Evolutionary conservation across 2,888 invertebrate genomes (phyloP).

Genomic region (Philonicus albiceps): DNA sequence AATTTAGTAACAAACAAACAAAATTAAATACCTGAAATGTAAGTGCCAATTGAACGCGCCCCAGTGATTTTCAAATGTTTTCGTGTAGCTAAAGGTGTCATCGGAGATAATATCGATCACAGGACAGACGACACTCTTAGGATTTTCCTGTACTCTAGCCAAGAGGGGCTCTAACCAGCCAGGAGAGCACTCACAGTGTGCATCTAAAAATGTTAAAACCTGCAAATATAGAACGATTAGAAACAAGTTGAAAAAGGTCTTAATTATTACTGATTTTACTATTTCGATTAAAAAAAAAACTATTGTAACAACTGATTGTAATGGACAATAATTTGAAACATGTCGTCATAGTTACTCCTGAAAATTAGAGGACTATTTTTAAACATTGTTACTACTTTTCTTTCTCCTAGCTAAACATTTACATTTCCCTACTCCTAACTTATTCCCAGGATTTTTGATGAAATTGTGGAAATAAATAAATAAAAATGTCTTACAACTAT

Average conservation of each 20-base stretch:
- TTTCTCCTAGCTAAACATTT: too few species aligned
- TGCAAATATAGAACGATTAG: background rate
- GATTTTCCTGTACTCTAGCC: slow-evolving; percentile 64
- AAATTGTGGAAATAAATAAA: too few species aligned
- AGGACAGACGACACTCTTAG: slow-evolving; percentile 65
- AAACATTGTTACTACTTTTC: too few species aligned
- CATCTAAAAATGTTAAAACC: slow-evolving; percentile 90
- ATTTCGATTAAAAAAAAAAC: too few species aligned
- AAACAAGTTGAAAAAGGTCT: background rate
- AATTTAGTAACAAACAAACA: background rate
- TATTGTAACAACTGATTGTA: too few species aligned
- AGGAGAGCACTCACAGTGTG: slow-evolving; percentile 91
- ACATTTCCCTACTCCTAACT: too few species aligned
- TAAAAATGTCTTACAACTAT: too few species aligned
- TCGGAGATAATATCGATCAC: slow-evolving; percentile 95
- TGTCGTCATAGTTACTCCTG: too few species aligned
- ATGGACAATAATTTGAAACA: too few species aligned
- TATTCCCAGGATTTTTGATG: too few species aligned
- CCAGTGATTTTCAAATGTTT: slow-evolving; percentile 91
- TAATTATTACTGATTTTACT: too few species aligned
- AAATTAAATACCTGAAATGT: slow-evolving; percentile 71
- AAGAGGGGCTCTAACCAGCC: slow-evolving; percentile 84
- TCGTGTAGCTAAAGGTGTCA: slow-evolving; percentile 93
- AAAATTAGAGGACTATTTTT: too few species aligned
- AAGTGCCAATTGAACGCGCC: slow-evolving; percentile 98